Percentiles rank a stretch among this genome's conserved stretches.
Evolutionary conservation across 2,113 vertebrate genomes (phyloP).

Genomic region (Sakesphorus luctuosus): DNA sequence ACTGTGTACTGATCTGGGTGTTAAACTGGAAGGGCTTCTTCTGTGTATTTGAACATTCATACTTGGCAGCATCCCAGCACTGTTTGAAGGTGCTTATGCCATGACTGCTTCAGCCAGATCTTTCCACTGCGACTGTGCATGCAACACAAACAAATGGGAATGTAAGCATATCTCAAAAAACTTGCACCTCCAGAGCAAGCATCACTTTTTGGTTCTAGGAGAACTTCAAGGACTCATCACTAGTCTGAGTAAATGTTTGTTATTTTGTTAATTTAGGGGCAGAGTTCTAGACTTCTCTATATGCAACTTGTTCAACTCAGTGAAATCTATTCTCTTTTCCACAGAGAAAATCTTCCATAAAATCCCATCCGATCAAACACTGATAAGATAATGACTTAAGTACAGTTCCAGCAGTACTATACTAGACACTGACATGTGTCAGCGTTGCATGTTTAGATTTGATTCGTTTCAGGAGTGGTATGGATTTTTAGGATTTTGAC

Average conservation of each 20-base stretch:
- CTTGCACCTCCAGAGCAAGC: neutral
- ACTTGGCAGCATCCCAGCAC: neutral
- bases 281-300: neutral
- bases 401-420: neutral
- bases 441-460: neutral
- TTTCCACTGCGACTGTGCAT: neutral
- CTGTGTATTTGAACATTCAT: neutral
- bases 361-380: neutral
- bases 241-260: neutral
- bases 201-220: neutral
- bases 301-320: neutral
- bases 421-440: neutral
- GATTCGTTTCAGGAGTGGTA: neutral
- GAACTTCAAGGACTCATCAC: neutral
- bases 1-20: neutral
- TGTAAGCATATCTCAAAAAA: neutral
- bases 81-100: neutral
- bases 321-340: neutral
- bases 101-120: neutral
- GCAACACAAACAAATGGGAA: neutral
- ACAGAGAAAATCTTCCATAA: neutral
- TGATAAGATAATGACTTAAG: neutral
- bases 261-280: neutral
- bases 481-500: neutral
- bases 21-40: neutral